A percentile compares a stretch with the other conserved stretches of the same genome.
These are phyloP conservation scores for Scomber colias DNA, from an alignment of 2,113 vertebrate genomes.

Conservation along the genomic window DNA sequence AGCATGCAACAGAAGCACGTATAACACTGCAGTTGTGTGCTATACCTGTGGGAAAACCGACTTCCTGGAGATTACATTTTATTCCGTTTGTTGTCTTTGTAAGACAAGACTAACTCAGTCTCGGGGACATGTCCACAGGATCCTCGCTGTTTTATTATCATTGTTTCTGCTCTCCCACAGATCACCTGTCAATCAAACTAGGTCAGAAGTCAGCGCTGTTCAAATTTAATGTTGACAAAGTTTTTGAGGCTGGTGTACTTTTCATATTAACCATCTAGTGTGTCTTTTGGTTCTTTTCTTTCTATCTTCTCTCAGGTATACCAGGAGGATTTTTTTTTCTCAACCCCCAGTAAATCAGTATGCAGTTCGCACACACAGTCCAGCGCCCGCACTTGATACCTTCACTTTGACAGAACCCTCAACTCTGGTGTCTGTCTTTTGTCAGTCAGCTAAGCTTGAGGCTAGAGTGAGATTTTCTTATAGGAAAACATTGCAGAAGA, in stretches of 20 bases:
- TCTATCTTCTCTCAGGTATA: conserved; percentile 23
- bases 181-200: conserved; percentile 59
- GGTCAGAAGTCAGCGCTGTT: conserved; percentile 7
- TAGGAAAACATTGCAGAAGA: conserved; percentile 42
- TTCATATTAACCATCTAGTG: conserved; percentile 20
- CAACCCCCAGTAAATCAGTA: conserved; percentile 23
- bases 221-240: conserved; percentile 31
- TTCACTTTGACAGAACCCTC: conserved; percentile 57
- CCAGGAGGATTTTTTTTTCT: conserved; percentile 41
- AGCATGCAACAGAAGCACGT: not conserved
- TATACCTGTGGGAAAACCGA: not conserved
- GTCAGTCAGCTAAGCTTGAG: conserved; percentile 59
- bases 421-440: conserved; percentile 68
- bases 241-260: conserved; percentile 26
- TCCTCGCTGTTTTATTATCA: not conserved
- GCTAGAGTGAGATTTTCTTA: conserved; percentile 50
- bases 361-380: conserved; percentile 49
- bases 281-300: not conserved
- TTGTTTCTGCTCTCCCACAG: conserved; percentile 18
- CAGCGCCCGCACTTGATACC: conserved; percentile 48
- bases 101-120: conserved; percentile 32
- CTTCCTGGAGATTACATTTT: not conserved
- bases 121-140: conserved; percentile 32
- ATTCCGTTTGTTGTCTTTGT: conserved; percentile 14
- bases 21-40: not conserved